Evolutionary conservation across 1,140 invertebrate genomes (phyloP), one percentile per base, ranked within the genome.

Genomic region (Micrasema longulum): DNA sequence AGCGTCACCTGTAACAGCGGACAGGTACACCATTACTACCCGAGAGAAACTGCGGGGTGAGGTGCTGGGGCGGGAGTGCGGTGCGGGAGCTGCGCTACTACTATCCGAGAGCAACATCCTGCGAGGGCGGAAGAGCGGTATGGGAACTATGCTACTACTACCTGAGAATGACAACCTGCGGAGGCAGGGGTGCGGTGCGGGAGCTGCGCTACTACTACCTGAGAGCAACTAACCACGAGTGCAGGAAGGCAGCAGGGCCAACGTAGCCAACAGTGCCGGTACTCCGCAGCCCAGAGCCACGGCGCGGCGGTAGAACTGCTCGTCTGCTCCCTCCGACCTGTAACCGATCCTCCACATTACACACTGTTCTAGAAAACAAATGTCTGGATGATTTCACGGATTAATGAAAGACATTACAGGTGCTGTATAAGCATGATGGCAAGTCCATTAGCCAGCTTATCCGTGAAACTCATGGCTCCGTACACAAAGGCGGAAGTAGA

Each of bases 401-500:
- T 45, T 12, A 6, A 62, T 14, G n/a, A 38, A 23, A 36, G 9
- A 36, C 11, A 86, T 86, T 81, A 91, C 89, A 89, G 84, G 76
- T 88, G 85, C 78, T 92, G 90, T 76, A 98, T 95, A 11, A 95
- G 71, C 73, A 93, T 89, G 50, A 97, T 92, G 62, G 91, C 93
- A 11, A 94, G 75, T 10, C 97, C 97, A 85, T 96, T 93, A 1
- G 92, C 90, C 1, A 98, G 79, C 87, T 98, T 99, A 80, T 98
- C 97, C 4, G 91, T 88, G 81, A 98, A 97, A 85, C 95, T 97
- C 96, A 98, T 97, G 22, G 94, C 86, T n/a, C 97, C 97, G 84
- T 97, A 98, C 6, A 98, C 93, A 84, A 98, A 98, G 43, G 96
- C 97, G 14, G 95, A 94, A 75, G 89, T 95, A 77, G 93, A 89